Conservation (phyloP, 30 jellyfish, hydroid and myxozoan species). For the Nemopilema nomurai region DNA sequence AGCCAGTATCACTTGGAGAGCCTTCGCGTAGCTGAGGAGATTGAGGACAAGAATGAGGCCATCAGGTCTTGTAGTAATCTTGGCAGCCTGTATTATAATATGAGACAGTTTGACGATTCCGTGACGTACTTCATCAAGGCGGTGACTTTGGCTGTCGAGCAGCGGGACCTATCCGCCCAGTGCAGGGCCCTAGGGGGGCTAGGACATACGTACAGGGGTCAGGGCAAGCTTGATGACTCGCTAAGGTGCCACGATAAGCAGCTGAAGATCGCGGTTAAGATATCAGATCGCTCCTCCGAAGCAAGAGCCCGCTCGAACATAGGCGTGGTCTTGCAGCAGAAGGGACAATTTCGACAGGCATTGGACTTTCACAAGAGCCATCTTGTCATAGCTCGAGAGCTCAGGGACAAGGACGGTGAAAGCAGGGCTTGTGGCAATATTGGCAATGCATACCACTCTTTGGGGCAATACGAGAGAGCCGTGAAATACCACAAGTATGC, state of each 20-base stretch:
- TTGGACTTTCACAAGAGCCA: constrained; percentile 86
- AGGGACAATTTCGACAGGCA: constrained; percentile 81
- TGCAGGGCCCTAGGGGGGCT: constrained; percentile 92
- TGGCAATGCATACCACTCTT: constrained; percentile 92
- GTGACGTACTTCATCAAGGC: constrained; percentile 71
- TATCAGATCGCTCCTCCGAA: constrained; percentile 74
- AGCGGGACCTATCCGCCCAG: constrained; percentile 49
- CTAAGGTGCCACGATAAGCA: constrained; percentile 84
- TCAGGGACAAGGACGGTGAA: constrained; percentile 94
- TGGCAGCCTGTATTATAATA: constrained; percentile 81
- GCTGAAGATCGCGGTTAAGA: constrained; percentile 68
- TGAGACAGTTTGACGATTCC: constrained; percentile 73
- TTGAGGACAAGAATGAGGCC: constrained; percentile 41
- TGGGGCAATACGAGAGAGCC: constrained; percentile 88
- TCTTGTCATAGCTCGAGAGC: constrained; percentile 69
- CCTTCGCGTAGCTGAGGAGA: constrained; percentile 63
- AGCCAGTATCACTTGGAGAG: constrained; percentile 72
- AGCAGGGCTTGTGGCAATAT: constrained; percentile 96
- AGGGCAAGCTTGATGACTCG: constrained; percentile 73
- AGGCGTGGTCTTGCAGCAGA: constrained; percentile 90
- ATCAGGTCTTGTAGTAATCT: constrained; percentile 66
- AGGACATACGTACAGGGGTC: constrained; percentile 92
- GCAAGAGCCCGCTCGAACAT: constrained; percentile 91
- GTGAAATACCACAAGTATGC: constrained; percentile 88
- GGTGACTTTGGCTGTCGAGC: constrained; percentile 51